Evolutionary conservation across 2,113 vertebrate species (phyloP), one percentile per base, ranked within the genome.

Genomic region (Campylomormyrus numenius): DNA sequence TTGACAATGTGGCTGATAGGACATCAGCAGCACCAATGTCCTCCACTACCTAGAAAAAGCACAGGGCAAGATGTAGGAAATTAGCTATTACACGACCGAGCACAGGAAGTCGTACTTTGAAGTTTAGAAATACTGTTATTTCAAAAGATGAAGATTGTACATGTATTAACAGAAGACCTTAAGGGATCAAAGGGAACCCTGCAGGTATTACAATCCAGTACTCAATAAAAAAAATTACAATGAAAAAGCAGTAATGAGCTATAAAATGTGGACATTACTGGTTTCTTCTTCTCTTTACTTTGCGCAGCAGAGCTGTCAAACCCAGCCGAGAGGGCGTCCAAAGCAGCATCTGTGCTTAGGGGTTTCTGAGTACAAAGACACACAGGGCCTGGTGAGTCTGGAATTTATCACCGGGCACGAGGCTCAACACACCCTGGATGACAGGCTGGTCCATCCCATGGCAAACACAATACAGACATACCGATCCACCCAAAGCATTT

Each of bases 241-340:
- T 4, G 27, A 70, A 27, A 70, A 80, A 80, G 17, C 13, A 42
- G 35, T 80, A 42, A 42, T 42, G 35, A 42, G 19, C 35, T 42
- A 42, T 42, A 42, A 80, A 80, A 80, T 35, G 31, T 77, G 66
- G 90, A 11, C 87, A 92, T 92, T 84, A 96, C 95, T 74, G 53
- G 35, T 92, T 95, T 87, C 46, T 91, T 92, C 46, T 91, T 92
- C 2, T 90, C 39, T 91, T 85, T 56, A 45, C 89, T 35, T 46
- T 93, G 56, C 27, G 93, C 89, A 88, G 17, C 88, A 50, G 95
- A 92, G 3, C 90, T 90, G 62, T 49, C 90, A 90, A 96, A 96
- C 50, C 94, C 95, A 21, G 45, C 9, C 15, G 94, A 94, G 11
- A 96, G 96, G 3, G 93, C 91, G 3, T 95, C 94, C 93, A 96